Evolutionary conservation across 1,140 invertebrate genomes (phyloP).

Genomic region (Agraylea sexmaculata): DNA sequence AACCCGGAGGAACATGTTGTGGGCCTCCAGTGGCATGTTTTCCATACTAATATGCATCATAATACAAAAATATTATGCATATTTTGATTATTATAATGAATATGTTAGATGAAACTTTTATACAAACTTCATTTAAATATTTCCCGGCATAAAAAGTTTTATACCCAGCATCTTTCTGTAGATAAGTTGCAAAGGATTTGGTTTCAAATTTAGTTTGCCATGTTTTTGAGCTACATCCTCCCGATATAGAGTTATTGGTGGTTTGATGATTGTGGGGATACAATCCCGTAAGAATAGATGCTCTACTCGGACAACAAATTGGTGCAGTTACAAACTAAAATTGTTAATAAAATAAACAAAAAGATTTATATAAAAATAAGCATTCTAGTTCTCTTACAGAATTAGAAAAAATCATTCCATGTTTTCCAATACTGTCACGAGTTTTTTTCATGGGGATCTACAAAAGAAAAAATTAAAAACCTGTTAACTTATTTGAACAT

Average conservation of each 20-base stretch:
- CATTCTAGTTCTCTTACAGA: constrained; percentile 52
- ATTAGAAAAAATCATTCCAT: constrained; percentile 58
- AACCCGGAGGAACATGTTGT: constrained; percentile 61
- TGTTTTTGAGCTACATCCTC: constrained; percentile 56
- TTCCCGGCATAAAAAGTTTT: constrained; percentile 77
- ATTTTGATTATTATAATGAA: constrained; percentile 7
- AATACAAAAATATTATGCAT: constrained; percentile 21
- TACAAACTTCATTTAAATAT: constrained; percentile 67
- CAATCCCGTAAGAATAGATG: constrained; percentile 71
- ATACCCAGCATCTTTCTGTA: constrained; percentile 52
- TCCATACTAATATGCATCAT: too few species aligned
- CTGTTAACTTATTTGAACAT: too few species aligned
- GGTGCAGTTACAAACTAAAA: constrained; percentile 65
- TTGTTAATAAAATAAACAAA: constrained; percentile 5
- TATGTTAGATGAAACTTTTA: background rate
- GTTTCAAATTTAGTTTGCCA: constrained; percentile 58
- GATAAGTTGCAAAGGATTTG: constrained; percentile 51
- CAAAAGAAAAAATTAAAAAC: constrained; percentile 35
- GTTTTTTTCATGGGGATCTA: constrained; percentile 57
- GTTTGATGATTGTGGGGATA: constrained; percentile 76
- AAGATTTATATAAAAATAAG: constrained; percentile 8
- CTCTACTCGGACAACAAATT: constrained; percentile 80
- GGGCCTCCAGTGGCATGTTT: constrained; percentile 43
- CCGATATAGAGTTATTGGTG: constrained; percentile 62
- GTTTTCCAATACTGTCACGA: constrained; percentile 44